phyloP scores from a whole-genome alignment of 2,797 vertebrate genomes.

The Falco concolor region DNA sequence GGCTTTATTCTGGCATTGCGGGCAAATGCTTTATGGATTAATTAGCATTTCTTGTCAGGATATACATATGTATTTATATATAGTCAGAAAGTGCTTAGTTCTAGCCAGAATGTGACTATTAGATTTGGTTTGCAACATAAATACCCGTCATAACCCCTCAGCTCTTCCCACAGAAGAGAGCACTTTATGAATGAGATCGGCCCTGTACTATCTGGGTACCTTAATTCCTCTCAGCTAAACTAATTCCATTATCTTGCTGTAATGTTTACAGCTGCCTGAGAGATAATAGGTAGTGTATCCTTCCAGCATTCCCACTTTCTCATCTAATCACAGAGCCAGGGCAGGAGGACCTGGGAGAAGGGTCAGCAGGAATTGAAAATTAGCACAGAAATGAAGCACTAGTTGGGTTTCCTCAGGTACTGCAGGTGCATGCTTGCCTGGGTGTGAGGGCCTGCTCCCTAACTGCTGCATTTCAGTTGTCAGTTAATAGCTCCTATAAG shows the following conservation, averaged over 20 bases:
- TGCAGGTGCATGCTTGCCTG: not conserved
- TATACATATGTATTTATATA: not conserved
- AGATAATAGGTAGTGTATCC: constrained; percentile 40
- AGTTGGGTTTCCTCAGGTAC: not conserved
- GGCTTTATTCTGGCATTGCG: constrained; percentile 19
- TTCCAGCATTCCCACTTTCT: constrained; percentile 35
- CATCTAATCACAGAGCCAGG: not conserved
- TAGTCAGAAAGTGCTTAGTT: constrained; percentile 37
- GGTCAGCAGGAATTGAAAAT: constrained; percentile 41
- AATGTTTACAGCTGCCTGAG: constrained; percentile 45
- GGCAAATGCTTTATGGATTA: constrained; percentile 40
- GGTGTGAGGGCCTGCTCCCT: not conserved
- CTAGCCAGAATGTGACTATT: constrained; percentile 13
- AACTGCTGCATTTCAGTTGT: not conserved
- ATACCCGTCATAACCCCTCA: not conserved
- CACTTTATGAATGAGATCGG: constrained; percentile 24
- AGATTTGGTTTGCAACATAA: constrained; percentile 44
- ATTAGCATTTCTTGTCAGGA: constrained; percentile 32
- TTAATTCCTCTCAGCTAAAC: constrained; percentile 42
- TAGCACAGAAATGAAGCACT: constrained; percentile 13
- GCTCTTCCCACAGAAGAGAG: constrained; percentile 12
- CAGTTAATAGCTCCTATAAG: not conserved
- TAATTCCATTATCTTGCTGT: constrained; percentile 55
- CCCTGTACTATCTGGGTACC: not conserved
- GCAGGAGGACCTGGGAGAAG: not conserved